Evolutionary conservation across 1,140 invertebrate species (phyloP), one percentile per base, ranked within the genome.

Genomic region (Drosophila subobscura): DNA sequence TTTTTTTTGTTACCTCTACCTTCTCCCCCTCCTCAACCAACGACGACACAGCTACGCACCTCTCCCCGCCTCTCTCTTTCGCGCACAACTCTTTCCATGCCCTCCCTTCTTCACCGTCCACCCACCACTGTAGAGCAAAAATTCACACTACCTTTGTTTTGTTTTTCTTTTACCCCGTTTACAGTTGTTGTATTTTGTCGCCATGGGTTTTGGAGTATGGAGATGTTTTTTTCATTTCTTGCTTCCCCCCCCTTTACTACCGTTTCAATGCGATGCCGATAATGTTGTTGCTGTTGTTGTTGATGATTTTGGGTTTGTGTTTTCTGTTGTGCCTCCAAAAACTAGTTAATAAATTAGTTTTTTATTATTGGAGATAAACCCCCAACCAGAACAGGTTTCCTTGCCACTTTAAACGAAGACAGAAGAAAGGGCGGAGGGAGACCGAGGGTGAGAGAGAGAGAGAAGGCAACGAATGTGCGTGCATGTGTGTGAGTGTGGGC

Each of bases 291-390:
- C 8, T 41, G 46, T 12, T 47, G 53, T 67, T 52, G 22, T 45
- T 72, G 59, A 20, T 77, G 54, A 20, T 20, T 20, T 20, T 20
- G 16, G 16, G 16, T 20, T 20, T 20, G 16, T 20, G 0, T 20
- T 72, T 77, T 68, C 67, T 73, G 10, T 80, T 84, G 80, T 85
- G 77, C 80, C 80, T 80, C 85, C 80, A 86, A 37, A 37, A 37
- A 61, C 81, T 85, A 86, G 81, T 85, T 86, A 85, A 85, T 86
- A 85, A 85, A 85, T 85, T 85, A 85, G 81, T 85, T 86, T 37
- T 85, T 85, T 85, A 86, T 85, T 85, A 86, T 85, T 81, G 81
- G 10, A 54, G 73, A 81, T 65, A 10, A 37, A 2, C 33, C 10
- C 33, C 10, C 10, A 37, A 37, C 3, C 33, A 37, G 33, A 73